Conservation (phyloP, 2,888 invertebrate genomes). For the Protonemura montana region DNA sequence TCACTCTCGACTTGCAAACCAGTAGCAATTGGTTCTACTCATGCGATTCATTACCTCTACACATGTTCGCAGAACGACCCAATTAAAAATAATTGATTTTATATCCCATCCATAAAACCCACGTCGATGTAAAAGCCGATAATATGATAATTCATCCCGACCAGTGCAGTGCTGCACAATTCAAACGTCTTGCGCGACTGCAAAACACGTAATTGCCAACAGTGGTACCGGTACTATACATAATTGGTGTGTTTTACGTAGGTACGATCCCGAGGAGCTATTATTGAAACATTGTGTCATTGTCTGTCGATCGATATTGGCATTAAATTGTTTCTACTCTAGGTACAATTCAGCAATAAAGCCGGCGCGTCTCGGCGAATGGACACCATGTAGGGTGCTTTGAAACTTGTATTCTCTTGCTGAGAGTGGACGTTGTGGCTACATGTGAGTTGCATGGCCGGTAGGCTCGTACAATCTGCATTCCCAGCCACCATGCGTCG, state of each 20-base stretch:
- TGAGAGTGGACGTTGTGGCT: too few species aligned
- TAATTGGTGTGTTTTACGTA: not conserved
- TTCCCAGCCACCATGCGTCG: not conserved
- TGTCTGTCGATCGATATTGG: conserved; percentile 21
- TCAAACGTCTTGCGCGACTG: conserved; percentile 15
- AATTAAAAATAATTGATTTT: conserved; percentile 40
- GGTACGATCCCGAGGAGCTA: not conserved
- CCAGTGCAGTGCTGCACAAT: not conserved
- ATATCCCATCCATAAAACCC: conserved; percentile 7
- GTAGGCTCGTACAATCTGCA: not conserved
- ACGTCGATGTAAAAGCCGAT: not conserved
- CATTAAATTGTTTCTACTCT: conserved; percentile 29
- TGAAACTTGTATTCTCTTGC: too few species aligned
- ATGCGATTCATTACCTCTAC: conserved; percentile 21
- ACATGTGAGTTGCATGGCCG: not conserved
- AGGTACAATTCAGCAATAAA: not conserved
- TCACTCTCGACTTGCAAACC: not conserved
- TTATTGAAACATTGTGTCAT: conserved; percentile 12
- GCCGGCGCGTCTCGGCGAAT: not conserved
- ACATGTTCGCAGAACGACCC: conserved; percentile 28
- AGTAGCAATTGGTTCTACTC: conserved; percentile 1
- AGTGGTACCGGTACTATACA: not conserved
- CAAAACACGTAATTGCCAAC: not conserved
- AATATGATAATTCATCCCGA: conserved; percentile 19
- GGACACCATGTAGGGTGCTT: not conserved